Evolutionary conservation across 2,888 invertebrate genomes (phyloP), one percentile per base, ranked within the genome.

Genomic region (Gryllus longicercus): DNA sequence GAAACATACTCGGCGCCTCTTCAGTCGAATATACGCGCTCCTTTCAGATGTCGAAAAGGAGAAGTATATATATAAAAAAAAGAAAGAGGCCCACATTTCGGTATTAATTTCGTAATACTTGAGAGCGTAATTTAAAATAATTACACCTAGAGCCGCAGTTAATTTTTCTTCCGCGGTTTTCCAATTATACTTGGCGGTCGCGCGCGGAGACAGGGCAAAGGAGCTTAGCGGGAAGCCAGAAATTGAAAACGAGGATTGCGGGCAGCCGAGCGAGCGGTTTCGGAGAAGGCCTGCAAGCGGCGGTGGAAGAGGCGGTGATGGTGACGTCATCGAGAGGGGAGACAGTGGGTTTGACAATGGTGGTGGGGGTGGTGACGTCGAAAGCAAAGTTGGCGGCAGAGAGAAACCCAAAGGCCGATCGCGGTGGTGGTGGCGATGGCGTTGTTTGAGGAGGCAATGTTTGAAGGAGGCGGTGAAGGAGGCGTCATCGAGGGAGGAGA

Each of bases 81-180:
- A 63, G n/a, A 63, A 63, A 18, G 16, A 63, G 63, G 16, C 63
- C 38, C 63, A 63, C 63, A 63, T 63, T 63, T 63, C n/a, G 16
- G 63, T 63, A 63, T 63, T 63, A 63, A 63, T 63, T 63, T 63
- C 63, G 63, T 63, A 63, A 14, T 63, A 63, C 63, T 63, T 63
- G 63, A 14, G n/a, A 63, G n/a, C n/a, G 63, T 63, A 63, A 63
- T 63, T 63, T 63, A 63, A 63, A 63, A 63, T 63, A 63, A 63
- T 63, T 63, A 63, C 63, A 63, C 63, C 16, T 63, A 63, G 63
- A 63, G 63, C 63, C 63, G 63, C n/a, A 63, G 63, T 63, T 63
- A 63, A 63, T 63, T 63, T 63, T 63, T 63, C 63, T 63, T 63
- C 63, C 63, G 63, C 63, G n/a, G 63, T 63, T 63, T 63, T 63